Evolutionary conservation across 2,113 vertebrate genomes (phyloP), one percentile per base, ranked within the genome.

Genomic region (Dinomys branickii): DNA sequence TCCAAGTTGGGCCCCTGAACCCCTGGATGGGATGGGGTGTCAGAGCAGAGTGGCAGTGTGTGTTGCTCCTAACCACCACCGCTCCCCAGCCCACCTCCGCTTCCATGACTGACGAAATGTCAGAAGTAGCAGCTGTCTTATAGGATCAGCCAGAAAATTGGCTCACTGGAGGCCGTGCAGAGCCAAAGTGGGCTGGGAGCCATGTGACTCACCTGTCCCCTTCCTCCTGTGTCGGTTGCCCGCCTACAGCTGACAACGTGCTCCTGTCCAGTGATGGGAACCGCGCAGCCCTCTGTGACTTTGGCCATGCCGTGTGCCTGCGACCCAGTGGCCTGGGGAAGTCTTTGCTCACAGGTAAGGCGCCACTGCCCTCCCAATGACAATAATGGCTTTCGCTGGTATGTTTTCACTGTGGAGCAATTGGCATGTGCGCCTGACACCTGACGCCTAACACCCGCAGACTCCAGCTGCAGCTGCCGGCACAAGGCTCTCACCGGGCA

Each of bases 241-340:
- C n/a, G 26, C 81, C 97, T 97, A 54, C 98, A 99, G 99, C 99
- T 82, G 99, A 99, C 98, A 99, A 99, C 0, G 98, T 99, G 97
- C 98, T 99, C 90, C 98, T 99, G 97, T 99, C 99, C 13, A 98
- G 98, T 0, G 99, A 99, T 20, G 99, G 99, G 22, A 99, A 98
- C 98, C 98, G 99, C 28, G 99, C 99, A 11, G 99, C 99, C 84
- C 98, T 99, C 82, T 99, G 99, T 65, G 99, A 99, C 97, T 99
- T 99, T 9, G 99, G 99, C 71, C 99, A 99, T 54, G 99, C 99
- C 0, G 99, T 99, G 97, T 99, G 98, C 96, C 98, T 99, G 5
- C 99, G 99, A 54, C 98, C 98, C 0, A 98, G 98, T 0, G 99
- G 99, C 88, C 97, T 98, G 96, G 99, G 99, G 20, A 98, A 98